These are phyloP conservation scores for Sussaba pulchella DNA, from an alignment of 2,888 invertebrate species.

Conservation along the genomic window DNA sequence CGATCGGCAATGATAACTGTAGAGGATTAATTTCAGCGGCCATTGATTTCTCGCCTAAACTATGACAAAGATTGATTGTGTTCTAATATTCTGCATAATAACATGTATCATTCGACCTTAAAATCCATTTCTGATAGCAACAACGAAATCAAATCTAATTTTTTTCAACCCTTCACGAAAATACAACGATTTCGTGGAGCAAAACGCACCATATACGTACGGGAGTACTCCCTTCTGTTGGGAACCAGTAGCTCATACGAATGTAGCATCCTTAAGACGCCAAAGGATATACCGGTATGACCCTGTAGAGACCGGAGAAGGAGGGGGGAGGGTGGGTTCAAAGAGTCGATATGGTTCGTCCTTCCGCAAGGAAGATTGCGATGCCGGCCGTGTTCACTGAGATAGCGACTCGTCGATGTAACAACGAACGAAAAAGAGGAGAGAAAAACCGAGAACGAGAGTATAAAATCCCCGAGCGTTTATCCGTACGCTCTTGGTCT, in stretches of 20 bases:
- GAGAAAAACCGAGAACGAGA: conserved; percentile 39
- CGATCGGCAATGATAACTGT: no score
- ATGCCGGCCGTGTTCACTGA: conserved; percentile 33
- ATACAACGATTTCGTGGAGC: neutral
- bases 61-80: no score
- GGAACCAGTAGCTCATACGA: neutral
- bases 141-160: no score
- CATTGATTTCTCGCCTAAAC: no score
- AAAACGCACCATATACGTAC: neutral
- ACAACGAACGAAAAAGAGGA: conserved; percentile 7
- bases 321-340: no score
- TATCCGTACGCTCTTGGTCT: conserved; percentile 55
- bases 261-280: conserved; percentile 1
- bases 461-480: conserved; percentile 50
- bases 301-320: neutral
- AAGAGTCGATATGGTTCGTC: conserved; percentile 31
- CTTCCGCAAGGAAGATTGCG: conserved; percentile 40
- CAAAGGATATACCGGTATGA: conserved; percentile 6
- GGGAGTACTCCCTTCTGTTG: neutral
- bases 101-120: no score
- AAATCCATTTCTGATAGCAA: no score
- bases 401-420: conserved; percentile 27
- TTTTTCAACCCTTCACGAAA: no score
- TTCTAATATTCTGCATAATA: no score
- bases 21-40: no score